Conservation (phyloP, 2,797 vertebrate species). For the Sebastes umbrosus region DNA sequence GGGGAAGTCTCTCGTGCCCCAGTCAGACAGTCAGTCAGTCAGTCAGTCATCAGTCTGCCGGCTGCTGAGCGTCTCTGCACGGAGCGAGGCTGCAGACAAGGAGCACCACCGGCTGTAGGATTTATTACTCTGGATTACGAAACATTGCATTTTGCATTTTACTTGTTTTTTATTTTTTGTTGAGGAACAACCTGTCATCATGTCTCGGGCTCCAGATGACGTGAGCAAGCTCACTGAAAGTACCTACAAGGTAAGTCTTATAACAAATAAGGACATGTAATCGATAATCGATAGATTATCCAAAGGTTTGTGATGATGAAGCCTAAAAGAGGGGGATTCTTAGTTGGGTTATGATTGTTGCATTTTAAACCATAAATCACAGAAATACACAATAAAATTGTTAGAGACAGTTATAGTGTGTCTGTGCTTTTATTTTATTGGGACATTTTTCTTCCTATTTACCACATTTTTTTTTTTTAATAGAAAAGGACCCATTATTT, state of each 20-base stretch:
- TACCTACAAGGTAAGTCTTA: slow-evolving; percentile 87
- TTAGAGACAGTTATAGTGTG: neutral
- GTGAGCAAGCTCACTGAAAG: slow-evolving; percentile 93
- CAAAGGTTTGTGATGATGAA: neutral
- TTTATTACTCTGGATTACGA: slow-evolving; percentile 41
- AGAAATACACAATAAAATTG: too few relatives aligned
- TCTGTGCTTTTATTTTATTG: neutral
- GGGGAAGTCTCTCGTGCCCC: slow-evolving; percentile 3
- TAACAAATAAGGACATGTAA: neutral
- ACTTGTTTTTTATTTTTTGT: neutral
- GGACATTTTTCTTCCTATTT: neutral
- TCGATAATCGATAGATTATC: neutral
- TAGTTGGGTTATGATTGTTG: neutral
- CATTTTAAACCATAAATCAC: neutral
- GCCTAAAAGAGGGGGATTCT: neutral
- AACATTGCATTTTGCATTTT: neutral
- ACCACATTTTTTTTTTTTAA: neutral
- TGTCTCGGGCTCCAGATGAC: slow-evolving; percentile 90
- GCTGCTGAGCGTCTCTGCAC: slow-evolving; percentile 21
- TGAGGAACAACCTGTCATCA: slow-evolving; percentile 62
- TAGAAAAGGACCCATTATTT: neutral
- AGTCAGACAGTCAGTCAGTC: neutral
- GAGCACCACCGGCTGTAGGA: slow-evolving; percentile 23
- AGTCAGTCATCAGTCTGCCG: neutral
- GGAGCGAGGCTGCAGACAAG: slow-evolving; percentile 21